Conservation (phyloP, 2,113 vertebrate species). For the human region GRCh38 chr2:191625501-191626000, state of each 20-base stretch:
- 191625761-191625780: not conserved
- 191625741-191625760: not conserved
- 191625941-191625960: not conserved
- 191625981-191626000: not conserved
- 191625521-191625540: not conserved
- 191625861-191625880: not conserved
- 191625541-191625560: not conserved
- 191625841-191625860: not conserved
- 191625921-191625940: not conserved
- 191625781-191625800: no score
- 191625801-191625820: not conserved
- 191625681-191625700: not conserved
- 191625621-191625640: not conserved
- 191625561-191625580: not conserved
- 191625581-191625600: not conserved
- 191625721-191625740: not conserved
- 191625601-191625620: not conserved
- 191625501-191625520: not conserved
- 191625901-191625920: not conserved
- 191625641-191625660: not conserved
- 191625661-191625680: rapidly evolving
- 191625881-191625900: not conserved
- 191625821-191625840: not conserved
- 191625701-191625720: not conserved
- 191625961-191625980: not conserved